These are phyloP conservation scores for Macrochelys suwanniensis DNA, from an alignment of 2,797 vertebrate genomes.

Conservation along the genomic window DNA sequence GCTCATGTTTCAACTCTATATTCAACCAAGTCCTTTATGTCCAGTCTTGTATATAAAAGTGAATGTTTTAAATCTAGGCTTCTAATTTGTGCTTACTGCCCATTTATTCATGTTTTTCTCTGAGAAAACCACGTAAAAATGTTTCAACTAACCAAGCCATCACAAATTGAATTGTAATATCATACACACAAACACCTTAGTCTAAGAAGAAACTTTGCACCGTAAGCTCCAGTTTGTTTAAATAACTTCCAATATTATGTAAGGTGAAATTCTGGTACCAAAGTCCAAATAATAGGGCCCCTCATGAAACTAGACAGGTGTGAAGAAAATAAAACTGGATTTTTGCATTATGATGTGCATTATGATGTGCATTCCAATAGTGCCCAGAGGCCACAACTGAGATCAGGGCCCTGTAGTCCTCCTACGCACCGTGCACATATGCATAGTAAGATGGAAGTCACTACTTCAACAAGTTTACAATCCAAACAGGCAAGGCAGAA, in stretches of 20 bases:
- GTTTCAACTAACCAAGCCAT: neutral
- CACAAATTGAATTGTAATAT: slow-evolving; percentile 9
- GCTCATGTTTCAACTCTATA: neutral
- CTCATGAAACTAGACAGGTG: neutral
- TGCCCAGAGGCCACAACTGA: neutral
- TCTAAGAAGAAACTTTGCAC: slow-evolving; percentile 67
- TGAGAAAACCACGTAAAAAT: neutral
- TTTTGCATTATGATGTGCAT: neutral
- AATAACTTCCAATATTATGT: slow-evolving; percentile 54
- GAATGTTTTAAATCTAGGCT: neutral
- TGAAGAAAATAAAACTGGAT: neutral
- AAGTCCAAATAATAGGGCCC: slow-evolving; percentile 55
- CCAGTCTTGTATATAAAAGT: neutral
- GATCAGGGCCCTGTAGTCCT: neutral
- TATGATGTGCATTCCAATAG: neutral
- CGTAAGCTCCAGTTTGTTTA: slow-evolving; percentile 45
- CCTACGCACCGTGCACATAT: neutral
- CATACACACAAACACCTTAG: slow-evolving; percentile 7
- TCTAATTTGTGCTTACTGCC: neutral
- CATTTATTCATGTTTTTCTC: neutral
- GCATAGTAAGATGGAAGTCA: neutral
- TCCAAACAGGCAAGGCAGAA: neutral
- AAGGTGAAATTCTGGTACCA: slow-evolving; percentile 60
- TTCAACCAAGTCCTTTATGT: neutral
- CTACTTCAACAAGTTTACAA: neutral